A percentile compares a stretch with the other conserved stretches of the same genome.
Conservation (phyloP, 2,888 invertebrate species). For the Cheilosia variabilis region DNA sequence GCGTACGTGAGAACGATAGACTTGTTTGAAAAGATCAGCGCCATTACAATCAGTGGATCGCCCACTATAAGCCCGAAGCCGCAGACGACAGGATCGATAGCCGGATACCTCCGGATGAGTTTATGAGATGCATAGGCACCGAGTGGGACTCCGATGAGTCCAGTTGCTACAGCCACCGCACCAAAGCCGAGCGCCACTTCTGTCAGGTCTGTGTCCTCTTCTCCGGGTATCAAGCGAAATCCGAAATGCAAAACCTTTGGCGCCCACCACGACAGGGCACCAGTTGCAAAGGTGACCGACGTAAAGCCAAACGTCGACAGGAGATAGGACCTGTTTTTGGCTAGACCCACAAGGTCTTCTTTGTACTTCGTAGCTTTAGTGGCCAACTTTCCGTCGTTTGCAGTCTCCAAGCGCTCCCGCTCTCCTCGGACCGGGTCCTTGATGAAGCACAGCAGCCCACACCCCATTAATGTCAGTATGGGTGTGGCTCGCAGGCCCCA, state of each 20-base stretch:
- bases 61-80: conserved; percentile 11
- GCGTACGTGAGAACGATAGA: conserved; percentile 20
- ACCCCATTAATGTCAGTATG: neutral
- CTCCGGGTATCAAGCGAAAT: conserved; percentile 37
- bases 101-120: conserved; percentile 26
- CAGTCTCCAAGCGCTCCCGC: conserved; percentile 39
- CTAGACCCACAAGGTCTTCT: conserved; percentile 4
- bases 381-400: neutral
- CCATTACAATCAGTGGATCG: conserved; percentile 29
- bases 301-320: conserved; percentile 60
- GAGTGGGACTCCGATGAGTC: conserved; percentile 56
- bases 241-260: conserved; percentile 46
- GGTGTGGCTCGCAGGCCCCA: conserved; percentile 56
- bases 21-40: conserved; percentile 20
- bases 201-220: neutral
- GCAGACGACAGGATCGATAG: conserved; percentile 57
- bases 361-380: neutral
- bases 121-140: conserved; percentile 28
- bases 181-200: conserved; percentile 20
- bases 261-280: conserved; percentile 63
- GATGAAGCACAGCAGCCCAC: conserved; percentile 25
- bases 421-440: conserved; percentile 59
- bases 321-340: conserved; percentile 33
- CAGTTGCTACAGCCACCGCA: conserved; percentile 20
- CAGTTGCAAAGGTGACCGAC: conserved; percentile 41